These are phyloP conservation scores for Oreotrochilus melanogaster DNA, from an alignment of 2,113 vertebrate species.

Conservation along the genomic window DNA sequence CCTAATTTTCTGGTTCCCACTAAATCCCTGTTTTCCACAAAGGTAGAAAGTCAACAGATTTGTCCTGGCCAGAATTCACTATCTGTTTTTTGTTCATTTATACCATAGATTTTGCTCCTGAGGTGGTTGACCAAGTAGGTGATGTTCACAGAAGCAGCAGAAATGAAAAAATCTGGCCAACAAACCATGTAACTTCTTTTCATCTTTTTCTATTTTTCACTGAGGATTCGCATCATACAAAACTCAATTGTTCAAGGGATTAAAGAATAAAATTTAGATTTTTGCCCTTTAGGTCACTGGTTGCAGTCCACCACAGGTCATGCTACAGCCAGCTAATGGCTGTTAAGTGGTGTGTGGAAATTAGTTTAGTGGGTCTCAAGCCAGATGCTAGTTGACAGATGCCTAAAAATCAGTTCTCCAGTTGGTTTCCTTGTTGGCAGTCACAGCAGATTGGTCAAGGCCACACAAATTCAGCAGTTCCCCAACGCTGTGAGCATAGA, in stretches of 20 bases:
- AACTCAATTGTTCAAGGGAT: background rate
- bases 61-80: background rate
- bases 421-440: background rate
- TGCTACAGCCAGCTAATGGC: background rate
- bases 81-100: background rate
- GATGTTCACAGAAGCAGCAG: background rate
- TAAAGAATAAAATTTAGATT: background rate
- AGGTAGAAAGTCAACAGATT: background rate
- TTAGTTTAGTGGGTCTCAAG: conserved; percentile 29
- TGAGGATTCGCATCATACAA: background rate
- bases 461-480: conserved; percentile 30
- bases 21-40: background rate
- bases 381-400: conserved; percentile 29
- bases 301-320: background rate
- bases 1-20: background rate
- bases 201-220: background rate
- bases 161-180: background rate
- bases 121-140: background rate
- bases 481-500: background rate
- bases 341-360: conserved; percentile 33
- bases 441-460: conserved; percentile 11
- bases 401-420: conserved; percentile 16
- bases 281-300: background rate
- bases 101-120: background rate
- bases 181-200: background rate